Base-by-base conservation (phyloP, 1,140 invertebrate genomes). In the Drosophila sulfurigaster region DNA sequence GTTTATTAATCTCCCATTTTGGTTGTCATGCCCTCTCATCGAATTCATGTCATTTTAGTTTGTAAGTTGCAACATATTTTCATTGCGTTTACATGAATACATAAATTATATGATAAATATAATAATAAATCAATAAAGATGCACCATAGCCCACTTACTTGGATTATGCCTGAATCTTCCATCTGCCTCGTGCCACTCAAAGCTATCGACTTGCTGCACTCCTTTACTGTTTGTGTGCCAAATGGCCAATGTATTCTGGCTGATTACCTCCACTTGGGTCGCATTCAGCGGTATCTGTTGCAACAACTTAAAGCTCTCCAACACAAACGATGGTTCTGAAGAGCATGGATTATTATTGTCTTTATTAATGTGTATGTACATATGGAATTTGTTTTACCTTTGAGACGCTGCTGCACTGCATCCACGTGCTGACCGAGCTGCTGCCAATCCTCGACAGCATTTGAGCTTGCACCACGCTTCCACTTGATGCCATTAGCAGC, bases 81-180 rank as follows among this genome's bases (percentile, higher is more conserved):
- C 66, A 86, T 78, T 77, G 46, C 38, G n/a, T 11, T 43, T 20
- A 46, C 32, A 63, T 4, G 13, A 51, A 20, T 67, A 59, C 32
- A 82, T 69, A 71, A 86, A 63, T 52, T 76, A 79, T 56, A 48
- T 46, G 57, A 74, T 69, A 41, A 41, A 75, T 49, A 48, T 46
- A 49, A 74, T 62, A 41, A 32, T 41, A 71, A 87, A 32, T 41
- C 68, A 87, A 87, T 89, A 86, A 87, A 87, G 64, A 68, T 59
- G 71, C 73, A 88, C 66, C 67, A 65, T 49, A 74, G 35, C 43
- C 32, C 25, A 88, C 85, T 88, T 73, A 88, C 85, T 73, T 79
- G 85, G 51, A 71, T 71, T 71, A 16, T 30, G 48, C 5, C 8
- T 51, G 25, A 88, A 89, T 0, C 10, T 46, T n/a, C 58, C 43